phyloP scores from a whole-genome alignment of 2,113 vertebrate genomes.

The Brevimyrus niger region DNA sequence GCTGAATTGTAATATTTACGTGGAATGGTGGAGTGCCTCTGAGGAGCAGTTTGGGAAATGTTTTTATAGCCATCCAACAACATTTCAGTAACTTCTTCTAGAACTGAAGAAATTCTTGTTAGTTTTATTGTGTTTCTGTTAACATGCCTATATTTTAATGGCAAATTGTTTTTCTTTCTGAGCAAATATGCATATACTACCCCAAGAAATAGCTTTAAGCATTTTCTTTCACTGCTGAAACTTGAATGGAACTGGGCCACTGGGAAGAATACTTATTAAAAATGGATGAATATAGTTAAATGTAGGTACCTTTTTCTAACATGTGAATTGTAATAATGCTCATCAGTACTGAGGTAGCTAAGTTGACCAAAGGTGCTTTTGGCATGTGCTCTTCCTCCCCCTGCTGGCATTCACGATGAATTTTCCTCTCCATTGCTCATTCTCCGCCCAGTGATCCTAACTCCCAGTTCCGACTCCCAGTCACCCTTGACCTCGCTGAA shows the following conservation, averaged over 20 bases:
- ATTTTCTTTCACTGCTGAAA: neutral
- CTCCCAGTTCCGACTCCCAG: conserved; percentile 69
- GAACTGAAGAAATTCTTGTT: neutral
- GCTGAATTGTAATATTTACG: neutral
- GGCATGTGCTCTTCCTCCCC: neutral
- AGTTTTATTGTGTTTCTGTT: neutral
- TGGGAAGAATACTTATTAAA: neutral
- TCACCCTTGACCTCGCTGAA: conserved; percentile 77
- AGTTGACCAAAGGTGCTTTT: neutral
- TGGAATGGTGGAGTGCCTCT: neutral
- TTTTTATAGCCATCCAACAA: neutral
- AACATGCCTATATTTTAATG: neutral
- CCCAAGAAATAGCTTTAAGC: neutral
- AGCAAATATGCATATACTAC: neutral
- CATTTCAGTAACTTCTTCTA: neutral
- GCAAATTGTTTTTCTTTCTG: neutral
- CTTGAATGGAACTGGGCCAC: neutral
- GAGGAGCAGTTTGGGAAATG: neutral
- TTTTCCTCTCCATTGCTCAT: neutral
- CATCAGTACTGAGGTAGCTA: neutral
- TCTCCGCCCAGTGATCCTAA: neutral
- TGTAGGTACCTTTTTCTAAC: neutral
- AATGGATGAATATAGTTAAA: neutral
- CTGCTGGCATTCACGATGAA: neutral
- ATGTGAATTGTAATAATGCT: neutral